A percentile compares a stretch with the other conserved stretches of the same genome.
These are phyloP conservation scores for Heliconius erato DNA, from an alignment of 2,888 invertebrate genomes.

Conservation along the genomic window DNA sequence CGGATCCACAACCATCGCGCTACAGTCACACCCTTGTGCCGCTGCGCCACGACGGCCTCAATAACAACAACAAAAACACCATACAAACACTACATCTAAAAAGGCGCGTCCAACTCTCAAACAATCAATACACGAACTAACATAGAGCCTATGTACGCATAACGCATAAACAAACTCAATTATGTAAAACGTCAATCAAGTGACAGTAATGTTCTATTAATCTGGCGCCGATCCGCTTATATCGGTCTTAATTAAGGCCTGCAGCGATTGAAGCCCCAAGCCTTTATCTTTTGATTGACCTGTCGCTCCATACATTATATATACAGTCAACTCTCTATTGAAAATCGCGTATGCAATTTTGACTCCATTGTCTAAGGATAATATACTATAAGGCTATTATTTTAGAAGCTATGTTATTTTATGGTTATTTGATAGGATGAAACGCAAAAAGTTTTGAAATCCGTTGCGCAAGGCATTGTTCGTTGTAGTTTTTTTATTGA, in stretches of 20 bases:
- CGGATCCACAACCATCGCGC: no score
- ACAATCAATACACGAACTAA: slow-evolving; percentile 7
- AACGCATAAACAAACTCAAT: slow-evolving; percentile 42
- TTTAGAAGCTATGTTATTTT: slow-evolving; percentile 22
- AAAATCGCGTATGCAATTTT: slow-evolving; percentile 46
- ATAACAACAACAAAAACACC: no score
- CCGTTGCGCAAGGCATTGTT: slow-evolving; percentile 27
- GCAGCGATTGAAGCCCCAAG: slow-evolving; percentile 65
- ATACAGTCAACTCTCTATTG: slow-evolving; percentile 41
- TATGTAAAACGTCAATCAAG: slow-evolving; percentile 52
- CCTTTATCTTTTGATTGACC: slow-evolving; percentile 83
- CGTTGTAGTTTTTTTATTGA: slow-evolving; percentile 36
- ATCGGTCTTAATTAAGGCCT: slow-evolving; percentile 76
- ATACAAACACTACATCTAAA: background rate
- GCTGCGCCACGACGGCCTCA: no score
- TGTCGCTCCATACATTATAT: slow-evolving; percentile 59
- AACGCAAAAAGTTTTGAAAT: slow-evolving; percentile 43
- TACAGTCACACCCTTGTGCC: background rate
- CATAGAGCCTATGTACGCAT: slow-evolving; percentile 16
- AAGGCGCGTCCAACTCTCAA: background rate
- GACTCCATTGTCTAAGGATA: slow-evolving; percentile 39
- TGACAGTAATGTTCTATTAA: slow-evolving; percentile 53
- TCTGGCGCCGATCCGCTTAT: slow-evolving; percentile 75
- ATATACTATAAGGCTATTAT: slow-evolving; percentile 42
- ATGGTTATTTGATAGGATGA: slow-evolving; percentile 32